phyloP scores from a whole-genome alignment of 2,113 vertebrate species.

The Porphyrio hochstetteri region DNA sequence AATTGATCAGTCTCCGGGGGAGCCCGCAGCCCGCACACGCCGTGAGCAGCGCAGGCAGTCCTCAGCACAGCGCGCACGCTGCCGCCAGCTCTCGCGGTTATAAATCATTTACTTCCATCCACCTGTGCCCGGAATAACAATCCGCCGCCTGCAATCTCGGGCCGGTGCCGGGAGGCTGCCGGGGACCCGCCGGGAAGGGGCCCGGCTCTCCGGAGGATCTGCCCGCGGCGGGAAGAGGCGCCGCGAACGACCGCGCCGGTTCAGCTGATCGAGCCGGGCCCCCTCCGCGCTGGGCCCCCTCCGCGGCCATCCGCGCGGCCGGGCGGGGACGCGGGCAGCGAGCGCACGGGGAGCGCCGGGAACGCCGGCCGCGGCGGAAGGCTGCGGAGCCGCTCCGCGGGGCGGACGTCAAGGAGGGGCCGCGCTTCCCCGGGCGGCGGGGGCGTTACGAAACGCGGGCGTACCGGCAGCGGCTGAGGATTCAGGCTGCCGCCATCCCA shows the following conservation, averaged over 20 bases:
- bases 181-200: neutral
- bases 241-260: neutral
- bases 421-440: neutral
- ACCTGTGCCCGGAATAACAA: constrained; percentile 41
- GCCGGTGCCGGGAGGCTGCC: neutral
- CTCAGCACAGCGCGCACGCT: neutral
- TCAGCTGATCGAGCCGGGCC: neutral
- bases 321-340: too few species aligned
- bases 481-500: too few species aligned
- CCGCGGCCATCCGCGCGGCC: neutral
- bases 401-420: neutral
- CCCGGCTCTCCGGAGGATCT: neutral
- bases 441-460: neutral
- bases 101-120: constrained; percentile 29
- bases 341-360: neutral
- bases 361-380: neutral
- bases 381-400: neutral
- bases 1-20: neutral
- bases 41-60: neutral
- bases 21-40: neutral
- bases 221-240: constrained; percentile 17
- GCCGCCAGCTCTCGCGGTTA: constrained; percentile 9
- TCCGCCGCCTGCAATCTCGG: neutral
- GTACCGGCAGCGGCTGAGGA: neutral
- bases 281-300: too few species aligned